Conservation (phyloP, 2,113 vertebrate species). For the Tachysurus vachellii region DNA sequence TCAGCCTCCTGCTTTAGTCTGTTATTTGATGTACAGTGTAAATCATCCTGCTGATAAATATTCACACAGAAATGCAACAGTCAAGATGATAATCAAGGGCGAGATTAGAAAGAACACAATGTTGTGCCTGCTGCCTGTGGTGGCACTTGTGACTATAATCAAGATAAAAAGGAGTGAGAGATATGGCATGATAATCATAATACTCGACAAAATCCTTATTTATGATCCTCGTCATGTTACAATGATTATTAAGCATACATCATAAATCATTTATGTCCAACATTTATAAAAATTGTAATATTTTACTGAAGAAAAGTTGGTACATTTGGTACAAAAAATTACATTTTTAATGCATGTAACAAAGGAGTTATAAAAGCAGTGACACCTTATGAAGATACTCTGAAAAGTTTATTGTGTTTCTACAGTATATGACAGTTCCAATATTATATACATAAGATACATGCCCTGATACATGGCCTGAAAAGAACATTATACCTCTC, state of each 20-base stretch:
- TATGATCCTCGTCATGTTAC: neutral
- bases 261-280: neutral
- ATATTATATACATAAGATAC: neutral
- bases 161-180: neutral
- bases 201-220: neutral
- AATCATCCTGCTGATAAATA: neutral
- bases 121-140: neutral
- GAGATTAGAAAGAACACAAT: constrained; percentile 7
- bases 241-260: neutral
- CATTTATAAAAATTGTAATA: neutral
- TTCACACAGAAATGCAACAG: neutral
- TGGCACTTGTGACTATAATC: neutral
- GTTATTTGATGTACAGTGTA: neutral
- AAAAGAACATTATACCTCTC: neutral
- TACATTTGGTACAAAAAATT: neutral
- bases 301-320: neutral
- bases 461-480: neutral
- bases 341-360: neutral
- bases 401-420: neutral
- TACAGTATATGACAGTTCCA: neutral
- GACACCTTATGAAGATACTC: neutral
- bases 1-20: neutral
- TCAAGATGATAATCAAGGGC: neutral
- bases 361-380: neutral
- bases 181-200: neutral